These are phyloP conservation scores for Ibidorhyncha struthersii DNA, from an alignment of 2,113 vertebrate species.

Conservation along the genomic window DNA sequence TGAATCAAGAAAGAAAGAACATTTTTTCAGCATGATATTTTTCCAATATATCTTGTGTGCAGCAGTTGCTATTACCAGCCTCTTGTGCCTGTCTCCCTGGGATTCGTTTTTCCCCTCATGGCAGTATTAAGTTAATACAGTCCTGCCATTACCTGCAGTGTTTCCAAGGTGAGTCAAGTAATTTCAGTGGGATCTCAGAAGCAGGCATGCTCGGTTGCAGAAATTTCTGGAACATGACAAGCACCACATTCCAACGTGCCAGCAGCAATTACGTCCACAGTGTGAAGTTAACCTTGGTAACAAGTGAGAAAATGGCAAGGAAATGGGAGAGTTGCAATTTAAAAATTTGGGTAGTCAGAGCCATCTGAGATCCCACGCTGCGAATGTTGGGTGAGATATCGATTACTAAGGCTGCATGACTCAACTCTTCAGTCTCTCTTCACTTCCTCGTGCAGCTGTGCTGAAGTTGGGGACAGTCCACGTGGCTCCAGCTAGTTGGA, in stretches of 20 bases:
- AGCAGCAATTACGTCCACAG: background rate
- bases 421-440: background rate
- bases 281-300: background rate
- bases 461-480: background rate
- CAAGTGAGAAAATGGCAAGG: background rate
- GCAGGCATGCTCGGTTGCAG: background rate
- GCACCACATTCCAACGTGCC: background rate
- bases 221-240: background rate
- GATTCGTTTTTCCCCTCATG: background rate
- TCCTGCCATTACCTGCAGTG: background rate
- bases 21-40: background rate
- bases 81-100: background rate
- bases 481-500: background rate
- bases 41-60: background rate
- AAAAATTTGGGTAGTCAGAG: background rate
- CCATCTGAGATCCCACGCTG: background rate
- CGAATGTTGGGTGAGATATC: background rate
- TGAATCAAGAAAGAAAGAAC: background rate
- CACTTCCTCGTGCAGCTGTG: background rate
- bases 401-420: background rate
- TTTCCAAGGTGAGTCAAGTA: background rate
- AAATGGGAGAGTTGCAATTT: background rate
- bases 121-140: background rate
- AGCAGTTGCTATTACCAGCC: background rate
- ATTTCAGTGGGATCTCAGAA: background rate